Base-by-base conservation (phyloP, 2,113 vertebrate species). In the Indicator indicator region DNA sequence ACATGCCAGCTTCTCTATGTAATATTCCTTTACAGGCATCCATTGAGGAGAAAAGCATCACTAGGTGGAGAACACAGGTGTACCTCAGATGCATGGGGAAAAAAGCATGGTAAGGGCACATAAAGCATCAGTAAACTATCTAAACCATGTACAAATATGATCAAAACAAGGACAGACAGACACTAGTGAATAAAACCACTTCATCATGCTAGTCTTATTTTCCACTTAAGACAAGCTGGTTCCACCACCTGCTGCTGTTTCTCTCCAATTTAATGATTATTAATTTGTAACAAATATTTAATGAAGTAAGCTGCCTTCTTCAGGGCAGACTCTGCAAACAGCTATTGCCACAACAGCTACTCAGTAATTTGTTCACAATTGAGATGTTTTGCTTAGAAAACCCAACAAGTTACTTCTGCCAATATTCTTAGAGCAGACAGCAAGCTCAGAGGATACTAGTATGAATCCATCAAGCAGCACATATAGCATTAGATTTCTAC, bases 131-230 rank as follows among this genome's bases (percentile, higher is more conserved):
- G 44, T 50, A 86, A 91, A 86, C 44, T 27, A 42, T 36, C 72
- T 75, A 60, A 68, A 44, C 30, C n/a, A 72, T 0, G 0, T 28
- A 16, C 27, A 46, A 40, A 19, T 24, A 65, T 44, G 38, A 91
- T 63, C 65, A 89, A 74, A 89, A 50, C 2, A 2, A 91, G 65
- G 40, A 24, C 67, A 28, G 33, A 75, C 42, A 83, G 85, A 6
- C n/a, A 32, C 30, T 77, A 67, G 86, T 50, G 58, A 81, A 81
- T 36, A 91, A 93, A 50, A 19, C 58, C 5, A 67, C 50, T 79
- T 14, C 0, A 56, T 63, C 38, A 11, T 2, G 4, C 8, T 20
- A 60, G 24, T 5, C 4, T 55, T 55, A 0, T 79, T 73, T 52
- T 70, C 33, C 24, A 65, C 46, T 88, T 77, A 5, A 60, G 48